Percentiles rank a stretch among this genome's conserved stretches.
Evolutionary conservation across 2,797 vertebrate species (phyloP).

Genomic region (Emys orbicularis): DNA sequence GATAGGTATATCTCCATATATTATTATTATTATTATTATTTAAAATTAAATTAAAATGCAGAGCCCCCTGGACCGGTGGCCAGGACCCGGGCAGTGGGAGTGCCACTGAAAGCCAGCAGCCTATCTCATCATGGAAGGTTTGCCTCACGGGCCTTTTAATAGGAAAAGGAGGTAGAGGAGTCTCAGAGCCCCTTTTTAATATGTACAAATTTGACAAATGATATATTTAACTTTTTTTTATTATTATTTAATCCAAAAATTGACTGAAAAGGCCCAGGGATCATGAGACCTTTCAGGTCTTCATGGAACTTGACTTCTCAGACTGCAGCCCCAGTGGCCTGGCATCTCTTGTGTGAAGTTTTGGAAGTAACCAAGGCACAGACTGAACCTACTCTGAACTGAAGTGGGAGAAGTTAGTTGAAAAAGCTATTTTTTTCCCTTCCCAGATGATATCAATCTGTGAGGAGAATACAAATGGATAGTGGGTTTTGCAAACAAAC

Average conservation of each 20-base stretch:
- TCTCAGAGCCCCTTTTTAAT: background rate
- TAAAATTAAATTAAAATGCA: too few species aligned
- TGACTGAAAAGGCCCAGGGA: background rate
- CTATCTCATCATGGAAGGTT: background rate
- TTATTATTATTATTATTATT: too few species aligned
- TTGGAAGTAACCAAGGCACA: background rate
- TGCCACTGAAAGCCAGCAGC: background rate
- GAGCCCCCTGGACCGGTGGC: too few species aligned
- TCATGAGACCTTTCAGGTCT: background rate
- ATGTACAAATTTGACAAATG: background rate
- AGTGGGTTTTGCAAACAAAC: background rate
- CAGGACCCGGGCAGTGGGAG: too few species aligned
- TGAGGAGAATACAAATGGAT: background rate
- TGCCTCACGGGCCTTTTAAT: background rate
- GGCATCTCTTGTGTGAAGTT: background rate
- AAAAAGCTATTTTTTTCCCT: background rate
- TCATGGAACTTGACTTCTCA: background rate
- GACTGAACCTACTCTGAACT: background rate
- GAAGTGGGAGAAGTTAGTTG: background rate
- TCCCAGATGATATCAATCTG: background rate
- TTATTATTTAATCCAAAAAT: background rate
- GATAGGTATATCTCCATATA: too few species aligned
- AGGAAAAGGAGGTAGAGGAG: background rate
- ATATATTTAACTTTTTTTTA: background rate
- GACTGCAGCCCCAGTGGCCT: background rate